These are phyloP conservation scores for Nemopilema nomurai DNA, from an alignment of 30 jellyfish, hydroid and myxozoan species.

Conservation along the genomic window DNA sequence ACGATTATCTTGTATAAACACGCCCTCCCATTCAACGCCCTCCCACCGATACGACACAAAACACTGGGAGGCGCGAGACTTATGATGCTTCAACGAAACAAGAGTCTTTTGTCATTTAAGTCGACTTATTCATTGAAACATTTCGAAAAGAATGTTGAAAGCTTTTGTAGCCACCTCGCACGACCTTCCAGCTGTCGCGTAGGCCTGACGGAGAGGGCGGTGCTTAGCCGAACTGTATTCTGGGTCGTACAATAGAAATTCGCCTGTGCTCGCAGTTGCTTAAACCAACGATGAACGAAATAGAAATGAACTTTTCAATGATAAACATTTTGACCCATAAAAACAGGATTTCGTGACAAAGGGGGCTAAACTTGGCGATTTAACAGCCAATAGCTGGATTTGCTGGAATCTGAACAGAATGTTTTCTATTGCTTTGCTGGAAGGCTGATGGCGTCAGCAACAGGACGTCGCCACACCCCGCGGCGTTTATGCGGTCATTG, in stretches of 20 bases:
- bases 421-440: neutral
- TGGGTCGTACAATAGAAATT: neutral
- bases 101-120: neutral
- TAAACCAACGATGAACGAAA: neutral
- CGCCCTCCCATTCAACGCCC: neutral
- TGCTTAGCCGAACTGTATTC: neutral
- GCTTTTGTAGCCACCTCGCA: neutral
- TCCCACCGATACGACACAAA: neutral
- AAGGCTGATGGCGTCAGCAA: neutral
- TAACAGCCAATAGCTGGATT: neutral
- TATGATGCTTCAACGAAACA: neutral
- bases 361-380: neutral
- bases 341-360: neutral
- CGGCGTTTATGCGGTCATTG: neutral
- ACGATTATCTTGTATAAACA: neutral
- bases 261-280: neutral
- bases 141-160: neutral
- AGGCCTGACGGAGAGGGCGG: neutral
- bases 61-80: neutral
- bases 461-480: neutral
- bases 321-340: neutral
- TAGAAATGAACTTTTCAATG: neutral
- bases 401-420: neutral
- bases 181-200: neutral
- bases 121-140: constrained; percentile 15